A percentile compares a stretch with the other conserved stretches of the same genome.
Evolutionary conservation across 2,888 invertebrate species (phyloP).

Genomic region (Macaria notata): DNA sequence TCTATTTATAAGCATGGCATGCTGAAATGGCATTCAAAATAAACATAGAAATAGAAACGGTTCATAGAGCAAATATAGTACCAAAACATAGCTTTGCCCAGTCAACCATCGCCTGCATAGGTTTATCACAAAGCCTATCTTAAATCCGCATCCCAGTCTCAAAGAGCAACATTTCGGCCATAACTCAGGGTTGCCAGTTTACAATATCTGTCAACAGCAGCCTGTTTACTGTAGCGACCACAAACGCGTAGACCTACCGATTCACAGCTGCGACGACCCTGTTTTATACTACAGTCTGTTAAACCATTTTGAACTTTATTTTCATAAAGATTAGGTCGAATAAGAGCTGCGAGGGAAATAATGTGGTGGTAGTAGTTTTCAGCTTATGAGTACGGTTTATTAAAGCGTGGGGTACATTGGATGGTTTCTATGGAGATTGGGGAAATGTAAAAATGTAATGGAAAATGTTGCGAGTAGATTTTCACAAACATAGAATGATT

Average conservation of each 20-base stretch:
- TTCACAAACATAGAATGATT: no score
- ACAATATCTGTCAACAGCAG: constrained; percentile 48
- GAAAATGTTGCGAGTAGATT: no score
- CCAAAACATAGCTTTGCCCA: no score
- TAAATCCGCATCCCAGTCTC: no score
- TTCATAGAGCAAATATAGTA: no score
- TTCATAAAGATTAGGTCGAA: background rate
- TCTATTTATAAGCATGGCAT: no score
- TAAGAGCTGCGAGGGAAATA: constrained; percentile 17
- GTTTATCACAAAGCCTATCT: no score
- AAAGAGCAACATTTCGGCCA: constrained; percentile 26
- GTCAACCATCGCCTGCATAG: no score
- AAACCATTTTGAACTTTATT: constrained; percentile 9
- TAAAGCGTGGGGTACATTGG: constrained; percentile 4
- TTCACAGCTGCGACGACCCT: constrained; percentile 57
- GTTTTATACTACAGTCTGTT: background rate
- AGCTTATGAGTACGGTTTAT: constrained; percentile 28
- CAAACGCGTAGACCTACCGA: constrained; percentile 61
- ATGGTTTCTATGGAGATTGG: no score
- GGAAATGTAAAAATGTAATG: no score
- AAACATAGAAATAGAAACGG: no score
- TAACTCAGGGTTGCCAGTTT: constrained; percentile 38
- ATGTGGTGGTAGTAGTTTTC: constrained; percentile 26
- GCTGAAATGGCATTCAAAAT: no score
- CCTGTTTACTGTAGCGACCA: constrained; percentile 63